These are phyloP conservation scores for Prostheceraeus crozeri DNA, from an alignment of 2,888 invertebrate genomes.

Conservation along the genomic window DNA sequence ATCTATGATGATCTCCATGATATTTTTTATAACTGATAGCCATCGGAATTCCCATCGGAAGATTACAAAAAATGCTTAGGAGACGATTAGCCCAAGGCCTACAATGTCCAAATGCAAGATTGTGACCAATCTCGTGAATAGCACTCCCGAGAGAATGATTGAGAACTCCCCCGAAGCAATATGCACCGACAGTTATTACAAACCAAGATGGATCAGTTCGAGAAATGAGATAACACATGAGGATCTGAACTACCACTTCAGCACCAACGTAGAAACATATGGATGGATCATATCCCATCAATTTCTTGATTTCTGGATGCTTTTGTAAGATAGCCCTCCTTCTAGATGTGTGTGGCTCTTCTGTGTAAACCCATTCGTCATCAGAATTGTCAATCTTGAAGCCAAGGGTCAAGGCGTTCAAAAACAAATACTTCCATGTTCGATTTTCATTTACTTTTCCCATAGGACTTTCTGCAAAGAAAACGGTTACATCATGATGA, in stretches of 20 bases:
- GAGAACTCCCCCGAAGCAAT: slow-evolving; percentile 49
- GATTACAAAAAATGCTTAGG: slow-evolving; percentile 52
- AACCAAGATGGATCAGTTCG: slow-evolving; percentile 48
- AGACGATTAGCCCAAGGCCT: slow-evolving; percentile 48
- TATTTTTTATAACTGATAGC: slow-evolving; percentile 56
- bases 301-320: slow-evolving; percentile 55
- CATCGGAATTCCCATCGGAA: slow-evolving; percentile 53
- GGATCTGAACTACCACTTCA: slow-evolving; percentile 47
- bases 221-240: slow-evolving; percentile 45
- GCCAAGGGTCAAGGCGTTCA: too few relatives aligned
- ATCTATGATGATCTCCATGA: slow-evolving; percentile 54
- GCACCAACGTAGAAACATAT: slow-evolving; percentile 47
- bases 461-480: too few relatives aligned
- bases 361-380: slow-evolving; percentile 77
- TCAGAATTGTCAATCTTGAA: too few relatives aligned
- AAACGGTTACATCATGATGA: too few relatives aligned
- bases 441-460: too few relatives aligned
- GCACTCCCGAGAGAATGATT: slow-evolving; percentile 56
- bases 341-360: slow-evolving; percentile 89
- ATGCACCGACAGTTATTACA: slow-evolving; percentile 41
- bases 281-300: slow-evolving; percentile 53
- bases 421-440: too few relatives aligned
- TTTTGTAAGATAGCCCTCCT: slow-evolving; percentile 73
- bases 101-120: slow-evolving; percentile 54
- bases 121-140: slow-evolving; percentile 56